Evolutionary conservation across 2,888 invertebrate genomes (phyloP).

Genomic region (Tholera decimalis): DNA sequence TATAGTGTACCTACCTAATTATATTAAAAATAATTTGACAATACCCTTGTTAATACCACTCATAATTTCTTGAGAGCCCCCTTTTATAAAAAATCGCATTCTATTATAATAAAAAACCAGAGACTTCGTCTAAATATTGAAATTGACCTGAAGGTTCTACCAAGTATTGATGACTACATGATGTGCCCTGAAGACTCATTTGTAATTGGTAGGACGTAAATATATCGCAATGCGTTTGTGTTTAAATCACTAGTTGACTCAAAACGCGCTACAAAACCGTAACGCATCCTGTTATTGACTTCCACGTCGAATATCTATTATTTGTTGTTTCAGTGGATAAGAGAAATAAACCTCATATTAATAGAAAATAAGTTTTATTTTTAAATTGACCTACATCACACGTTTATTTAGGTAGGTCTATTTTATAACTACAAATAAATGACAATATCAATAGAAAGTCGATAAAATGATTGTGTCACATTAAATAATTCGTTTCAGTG

Average conservation of each 20-base stretch:
- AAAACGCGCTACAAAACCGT: conserved; percentile 65
- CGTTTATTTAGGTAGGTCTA: conserved; percentile 69
- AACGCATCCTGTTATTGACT: conserved; percentile 65
- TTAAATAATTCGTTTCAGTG: conserved; percentile 56
- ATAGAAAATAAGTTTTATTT: conserved; percentile 76
- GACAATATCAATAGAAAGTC: conserved; percentile 71
- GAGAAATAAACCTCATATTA: conserved; percentile 60
- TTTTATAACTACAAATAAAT: conserved; percentile 71
- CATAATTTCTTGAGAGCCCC: conserved; percentile 42
- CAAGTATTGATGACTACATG: conserved; percentile 33
- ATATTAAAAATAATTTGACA: conserved; percentile 63
- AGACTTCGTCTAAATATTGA: conserved; percentile 16
- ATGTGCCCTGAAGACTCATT: conserved; percentile 32
- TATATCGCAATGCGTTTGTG: conserved; percentile 40
- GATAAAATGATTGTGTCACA: conserved; percentile 62
- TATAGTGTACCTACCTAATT: conserved; percentile 65
- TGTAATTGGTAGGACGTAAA: conserved; percentile 46
- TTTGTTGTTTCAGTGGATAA: conserved; percentile 66
- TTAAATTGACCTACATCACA: conserved; percentile 68
- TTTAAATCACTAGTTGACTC: conserved; percentile 44
- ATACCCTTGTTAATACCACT: conserved; percentile 52
- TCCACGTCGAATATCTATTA: conserved; percentile 57
- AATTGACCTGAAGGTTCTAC: conserved; percentile 20
- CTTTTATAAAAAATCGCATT: conserved; percentile 35
- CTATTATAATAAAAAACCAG: conserved; percentile 21